A percentile compares a stretch with the other conserved stretches of the same genome.
phyloP scores from a whole-genome alignment of 2,113 vertebrate genomes.

The Amblyopsis rosae region DNA sequence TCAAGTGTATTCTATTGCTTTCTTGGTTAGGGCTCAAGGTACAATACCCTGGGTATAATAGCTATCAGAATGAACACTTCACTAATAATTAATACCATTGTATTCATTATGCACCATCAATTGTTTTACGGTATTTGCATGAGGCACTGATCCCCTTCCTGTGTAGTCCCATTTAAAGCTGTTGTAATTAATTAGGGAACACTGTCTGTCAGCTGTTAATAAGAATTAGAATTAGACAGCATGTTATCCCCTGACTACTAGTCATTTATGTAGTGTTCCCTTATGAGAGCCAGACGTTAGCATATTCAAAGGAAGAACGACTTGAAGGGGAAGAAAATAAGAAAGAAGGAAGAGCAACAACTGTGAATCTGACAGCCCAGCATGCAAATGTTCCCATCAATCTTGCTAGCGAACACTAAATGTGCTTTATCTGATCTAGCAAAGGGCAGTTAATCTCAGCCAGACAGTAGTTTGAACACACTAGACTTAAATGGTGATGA shows the following conservation, averaged over 20 bases:
- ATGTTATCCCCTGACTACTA: constrained; percentile 43
- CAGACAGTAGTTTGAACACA: constrained; percentile 53
- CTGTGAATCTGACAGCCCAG: constrained; percentile 47
- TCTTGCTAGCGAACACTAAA: constrained; percentile 55
- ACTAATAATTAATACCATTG: constrained; percentile 30
- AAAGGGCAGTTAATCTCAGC: constrained; percentile 58
- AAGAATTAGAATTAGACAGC: constrained; percentile 50
- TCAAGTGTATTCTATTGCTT: no score
- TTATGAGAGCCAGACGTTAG: constrained; percentile 22
- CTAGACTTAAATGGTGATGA: constrained; percentile 31
- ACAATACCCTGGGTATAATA: constrained; percentile 21
- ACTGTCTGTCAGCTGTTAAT: constrained; percentile 60
- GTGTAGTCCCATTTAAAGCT: constrained; percentile 38
- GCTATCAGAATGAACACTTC: not conserved
- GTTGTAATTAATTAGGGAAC: constrained; percentile 48
- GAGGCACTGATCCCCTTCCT: constrained; percentile 19
- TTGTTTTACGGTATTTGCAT: constrained; percentile 41
- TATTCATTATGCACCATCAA: constrained; percentile 47
- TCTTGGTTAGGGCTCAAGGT: no score
- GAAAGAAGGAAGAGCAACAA: constrained; percentile 26
- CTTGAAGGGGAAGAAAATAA: constrained; percentile 47
- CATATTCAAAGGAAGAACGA: constrained; percentile 26
- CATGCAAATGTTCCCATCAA: constrained; percentile 65
- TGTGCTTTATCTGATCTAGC: constrained; percentile 57
- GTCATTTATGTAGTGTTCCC: constrained; percentile 56